These are phyloP conservation scores for Chymomyza costata DNA, from an alignment of 1,140 invertebrate genomes.

Conservation along the genomic window DNA sequence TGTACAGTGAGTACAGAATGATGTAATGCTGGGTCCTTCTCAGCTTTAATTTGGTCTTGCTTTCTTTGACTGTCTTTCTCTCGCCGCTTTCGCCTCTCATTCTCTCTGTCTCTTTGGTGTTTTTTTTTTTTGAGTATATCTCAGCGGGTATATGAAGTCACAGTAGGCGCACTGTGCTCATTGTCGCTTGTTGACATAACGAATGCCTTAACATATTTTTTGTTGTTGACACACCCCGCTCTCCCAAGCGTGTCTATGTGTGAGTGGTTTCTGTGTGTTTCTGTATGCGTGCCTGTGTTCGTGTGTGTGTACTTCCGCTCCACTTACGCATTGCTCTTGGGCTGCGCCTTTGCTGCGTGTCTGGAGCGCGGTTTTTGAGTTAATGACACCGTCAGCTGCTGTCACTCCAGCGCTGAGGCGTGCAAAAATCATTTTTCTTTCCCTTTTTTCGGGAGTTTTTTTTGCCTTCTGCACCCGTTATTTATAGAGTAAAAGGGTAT, in stretches of 20 bases:
- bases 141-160: too few species aligned
- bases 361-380: slow-evolving; percentile 59
- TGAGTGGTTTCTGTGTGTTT: slow-evolving; percentile 6
- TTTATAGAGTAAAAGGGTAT: too few species aligned
- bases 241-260: neutral
- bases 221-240: slow-evolving; percentile 27
- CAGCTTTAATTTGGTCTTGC: too few species aligned
- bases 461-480: too few species aligned
- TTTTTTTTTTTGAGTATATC: too few species aligned
- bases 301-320: slow-evolving; percentile 54
- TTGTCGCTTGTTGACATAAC: slow-evolving; percentile 71
- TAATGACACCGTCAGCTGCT: slow-evolving; percentile 65
- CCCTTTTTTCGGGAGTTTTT: too few species aligned
- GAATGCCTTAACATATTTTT: slow-evolving; percentile 63
- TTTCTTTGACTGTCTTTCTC: too few species aligned
- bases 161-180: too few species aligned
- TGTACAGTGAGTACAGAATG: too few species aligned
- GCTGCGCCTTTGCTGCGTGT: slow-evolving; percentile 25
- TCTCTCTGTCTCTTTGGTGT: slow-evolving; percentile 8
- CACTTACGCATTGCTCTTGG: slow-evolving; percentile 64
- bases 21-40: too few species aligned
- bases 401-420: slow-evolving; percentile 56
- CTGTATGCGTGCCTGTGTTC: slow-evolving; percentile 2
- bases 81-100: neutral
- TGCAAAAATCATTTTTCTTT: slow-evolving; percentile 71